Conservation (phyloP, 2,888 invertebrate genomes). For the Metopia argyrocephala region DNA sequence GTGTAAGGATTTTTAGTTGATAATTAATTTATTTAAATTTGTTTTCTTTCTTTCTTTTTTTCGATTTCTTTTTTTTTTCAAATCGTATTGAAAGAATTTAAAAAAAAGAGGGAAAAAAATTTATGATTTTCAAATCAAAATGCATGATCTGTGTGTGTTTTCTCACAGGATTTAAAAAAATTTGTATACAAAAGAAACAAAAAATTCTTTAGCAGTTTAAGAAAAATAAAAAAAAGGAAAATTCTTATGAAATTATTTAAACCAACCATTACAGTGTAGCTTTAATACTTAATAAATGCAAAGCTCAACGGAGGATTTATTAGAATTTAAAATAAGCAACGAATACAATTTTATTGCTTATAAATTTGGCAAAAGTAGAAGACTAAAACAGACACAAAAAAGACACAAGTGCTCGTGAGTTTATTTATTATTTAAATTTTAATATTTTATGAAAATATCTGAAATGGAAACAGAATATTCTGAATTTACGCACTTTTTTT, state of each 20-base stretch:
- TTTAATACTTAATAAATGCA: neutral
- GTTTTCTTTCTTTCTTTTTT: no score
- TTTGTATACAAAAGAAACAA: neutral
- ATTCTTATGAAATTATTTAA: neutral
- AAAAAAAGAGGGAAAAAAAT: neutral
- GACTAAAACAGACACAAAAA: neutral
- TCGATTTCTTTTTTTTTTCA: neutral
- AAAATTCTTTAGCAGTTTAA: neutral
- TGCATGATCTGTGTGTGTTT: neutral
- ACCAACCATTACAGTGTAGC: neutral
- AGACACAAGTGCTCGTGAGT: neutral
- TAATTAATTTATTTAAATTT: conserved; percentile 44
- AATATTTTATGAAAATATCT: neutral
- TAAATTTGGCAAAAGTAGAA: neutral
- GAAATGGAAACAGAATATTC: neutral
- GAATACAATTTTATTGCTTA: neutral
- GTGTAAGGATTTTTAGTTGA: neutral
- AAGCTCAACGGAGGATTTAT: neutral
- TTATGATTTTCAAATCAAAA: neutral
- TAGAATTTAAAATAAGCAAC: neutral
- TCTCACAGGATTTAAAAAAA: neutral
- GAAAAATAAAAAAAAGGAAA: neutral
- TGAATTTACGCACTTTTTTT: no score
- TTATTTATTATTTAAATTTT: neutral
- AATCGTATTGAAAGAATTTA: conserved; percentile 25